Evolutionary conservation across 1,140 invertebrate species (phyloP), one percentile per base, ranked within the genome.

Genomic region (Nautilus pompilius): DNA sequence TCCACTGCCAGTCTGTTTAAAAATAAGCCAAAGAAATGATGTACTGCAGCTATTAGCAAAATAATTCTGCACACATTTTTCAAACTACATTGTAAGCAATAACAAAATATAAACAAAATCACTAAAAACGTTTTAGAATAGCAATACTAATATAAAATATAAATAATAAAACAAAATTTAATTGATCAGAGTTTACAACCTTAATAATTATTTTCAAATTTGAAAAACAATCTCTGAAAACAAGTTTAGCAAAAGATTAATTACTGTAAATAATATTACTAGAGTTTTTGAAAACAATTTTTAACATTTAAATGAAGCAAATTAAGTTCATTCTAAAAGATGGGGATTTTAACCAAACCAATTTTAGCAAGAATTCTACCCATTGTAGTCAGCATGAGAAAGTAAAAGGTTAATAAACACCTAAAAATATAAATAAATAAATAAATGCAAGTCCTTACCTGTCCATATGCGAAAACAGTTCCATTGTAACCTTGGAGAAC

Each of bases 391-490:
- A 20, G 13, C 45, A 17, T 46, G 3, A 22, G 13, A 17, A 46
- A 46, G 3, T 46, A 5, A 5, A 20, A 46, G n/a, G 45, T 20
- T 17, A 46, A 5, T 22, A 46, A 3, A 46, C 45, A 20, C 24
- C 24, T 8, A 10, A 41, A 41, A 41, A 41, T 41, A 41, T 10
- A 41, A 41, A 41, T 26, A 53, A 54, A 53, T 30, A 51, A 53
- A 20, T n/a, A 34, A 26, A 0, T 28, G 13, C 29, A 34, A 46
- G 32, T 49, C 53, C 66, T 63, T 70, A 81, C 80, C 75, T 82
- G 82, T 51, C 82, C 82, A 79, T 83, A 84, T 10, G 82, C 82
- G 77, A 83, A 84, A 48, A 84, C 80, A 28, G 82, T 84, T 28
- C 82, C 81, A 81, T 83, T 84, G 67, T 82, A 83, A 6, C 82